Evolutionary conservation across 2,113 vertebrate species (phyloP).

Genomic region (Channa argus): DNA sequence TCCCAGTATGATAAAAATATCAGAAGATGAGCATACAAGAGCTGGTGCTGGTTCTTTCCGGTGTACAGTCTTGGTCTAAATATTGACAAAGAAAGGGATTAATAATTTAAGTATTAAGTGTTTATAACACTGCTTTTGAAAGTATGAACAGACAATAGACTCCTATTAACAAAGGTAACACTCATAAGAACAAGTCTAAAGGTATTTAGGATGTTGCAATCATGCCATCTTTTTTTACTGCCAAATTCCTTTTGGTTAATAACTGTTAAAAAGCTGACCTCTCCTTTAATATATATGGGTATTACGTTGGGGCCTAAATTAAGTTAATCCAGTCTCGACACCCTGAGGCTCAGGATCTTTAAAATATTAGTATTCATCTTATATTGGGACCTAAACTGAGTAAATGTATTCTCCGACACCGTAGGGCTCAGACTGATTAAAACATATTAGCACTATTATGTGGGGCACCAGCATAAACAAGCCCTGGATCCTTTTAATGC

Average conservation of each 20-base stretch:
- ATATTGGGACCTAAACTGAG: constrained; percentile 45
- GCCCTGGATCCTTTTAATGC: constrained; percentile 28
- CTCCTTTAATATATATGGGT: constrained; percentile 26
- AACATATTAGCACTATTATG: constrained; percentile 69
- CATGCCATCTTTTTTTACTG: neutral
- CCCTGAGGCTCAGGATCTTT: constrained; percentile 52
- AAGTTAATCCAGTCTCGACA: constrained; percentile 30
- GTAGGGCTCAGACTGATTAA: constrained; percentile 68
- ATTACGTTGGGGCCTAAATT: constrained; percentile 43
- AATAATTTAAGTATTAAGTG: no score
- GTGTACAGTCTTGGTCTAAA: no score
- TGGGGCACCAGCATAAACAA: constrained; percentile 60
- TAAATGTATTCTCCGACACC: constrained; percentile 51
- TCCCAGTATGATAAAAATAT: no score
- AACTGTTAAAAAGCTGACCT: constrained; percentile 13
- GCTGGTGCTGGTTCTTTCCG: no score
- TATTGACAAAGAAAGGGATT: no score
- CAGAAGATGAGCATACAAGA: no score
- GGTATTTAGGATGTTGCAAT: no score
- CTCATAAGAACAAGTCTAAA: no score
- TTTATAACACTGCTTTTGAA: no score
- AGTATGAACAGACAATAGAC: no score
- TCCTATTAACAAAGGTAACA: no score
- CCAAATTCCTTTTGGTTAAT: constrained; percentile 10
- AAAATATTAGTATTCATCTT: constrained; percentile 63